Conservation (phyloP, 2,888 invertebrate genomes). For the Brachyptera putata region DNA sequence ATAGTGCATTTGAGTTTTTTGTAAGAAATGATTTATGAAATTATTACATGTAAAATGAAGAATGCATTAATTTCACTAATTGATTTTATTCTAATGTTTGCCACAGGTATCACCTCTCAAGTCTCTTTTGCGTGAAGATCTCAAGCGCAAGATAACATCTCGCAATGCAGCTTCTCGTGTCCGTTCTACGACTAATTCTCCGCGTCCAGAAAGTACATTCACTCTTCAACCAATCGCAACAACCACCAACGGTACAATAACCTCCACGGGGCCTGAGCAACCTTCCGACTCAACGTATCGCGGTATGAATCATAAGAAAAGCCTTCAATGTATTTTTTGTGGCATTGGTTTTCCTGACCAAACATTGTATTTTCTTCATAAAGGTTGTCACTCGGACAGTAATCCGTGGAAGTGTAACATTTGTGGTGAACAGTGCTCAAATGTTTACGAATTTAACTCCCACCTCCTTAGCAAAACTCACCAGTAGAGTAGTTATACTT, state of each 20-base stretch:
- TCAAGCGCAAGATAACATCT: constrained; percentile 73
- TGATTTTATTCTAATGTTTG: no score
- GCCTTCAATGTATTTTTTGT: constrained; percentile 82
- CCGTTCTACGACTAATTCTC: constrained; percentile 23
- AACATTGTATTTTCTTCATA: constrained; percentile 94
- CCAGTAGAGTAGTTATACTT: constrained; percentile 53
- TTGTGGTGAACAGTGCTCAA: constrained; percentile 91
- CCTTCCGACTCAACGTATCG: constrained; percentile 38
- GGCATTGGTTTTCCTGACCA: constrained; percentile 93
- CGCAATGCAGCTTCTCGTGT: constrained; percentile 45
- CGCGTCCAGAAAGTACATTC: constrained; percentile 31
- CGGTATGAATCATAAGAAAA: constrained; percentile 44
- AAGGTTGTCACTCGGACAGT: constrained; percentile 95
- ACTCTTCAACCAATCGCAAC: constrained; percentile 43
- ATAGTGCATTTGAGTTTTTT: no score
- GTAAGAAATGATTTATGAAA: no score
- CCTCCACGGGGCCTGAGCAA: constrained; percentile 61
- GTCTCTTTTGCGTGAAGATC: constrained; percentile 76
- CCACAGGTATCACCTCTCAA: constrained; percentile 70
- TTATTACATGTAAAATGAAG: no score
- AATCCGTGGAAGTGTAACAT: constrained; percentile 98
- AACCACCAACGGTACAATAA: constrained; percentile 59
- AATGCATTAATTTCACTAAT: no score
- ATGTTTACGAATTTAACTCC: constrained; percentile 95
- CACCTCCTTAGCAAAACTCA: constrained; percentile 92